These are phyloP conservation scores for Aleiodes testaceus DNA, from an alignment of 2,888 invertebrate genomes.

Conservation along the genomic window DNA sequence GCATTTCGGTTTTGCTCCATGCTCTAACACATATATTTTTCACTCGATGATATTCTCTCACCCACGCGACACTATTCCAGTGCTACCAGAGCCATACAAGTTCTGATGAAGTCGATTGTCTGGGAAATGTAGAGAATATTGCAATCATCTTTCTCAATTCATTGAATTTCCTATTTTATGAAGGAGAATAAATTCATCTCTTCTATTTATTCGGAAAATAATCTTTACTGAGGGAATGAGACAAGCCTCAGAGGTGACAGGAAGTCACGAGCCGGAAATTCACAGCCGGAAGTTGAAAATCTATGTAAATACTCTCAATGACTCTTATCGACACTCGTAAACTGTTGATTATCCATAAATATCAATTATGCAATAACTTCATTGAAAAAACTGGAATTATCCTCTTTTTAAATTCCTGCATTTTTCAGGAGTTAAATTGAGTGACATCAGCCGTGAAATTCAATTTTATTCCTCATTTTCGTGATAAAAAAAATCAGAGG, in stretches of 20 bases:
- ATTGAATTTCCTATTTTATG: too few relatives aligned
- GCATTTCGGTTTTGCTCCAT: conserved; percentile 28
- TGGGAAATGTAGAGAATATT: neutral
- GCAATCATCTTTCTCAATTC: too few relatives aligned
- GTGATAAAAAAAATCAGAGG: neutral
- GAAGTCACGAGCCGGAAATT: conserved; percentile 56
- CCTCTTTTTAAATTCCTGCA: neutral
- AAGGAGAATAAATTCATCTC: neutral
- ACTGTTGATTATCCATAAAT: conserved; percentile 21
- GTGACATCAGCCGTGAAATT: neutral
- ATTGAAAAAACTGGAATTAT: neutral
- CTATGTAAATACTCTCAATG: conserved; percentile 31
- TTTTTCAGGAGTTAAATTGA: neutral
- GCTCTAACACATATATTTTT: conserved; percentile 13
- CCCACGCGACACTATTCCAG: conserved; percentile 15
- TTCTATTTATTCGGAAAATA: conserved; percentile 32
- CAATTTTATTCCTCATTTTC: conserved; percentile 15
- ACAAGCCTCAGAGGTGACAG: conserved; percentile 34
- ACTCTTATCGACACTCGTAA: conserved; percentile 25
- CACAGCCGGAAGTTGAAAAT: conserved; percentile 45
- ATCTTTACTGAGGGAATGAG: conserved; percentile 1
- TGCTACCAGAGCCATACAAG: conserved; percentile 5
- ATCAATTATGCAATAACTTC: conserved; percentile 1
- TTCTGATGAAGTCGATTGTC: conserved; percentile 20
- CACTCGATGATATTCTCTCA: neutral